Percentiles rank a stretch among this genome's conserved stretches.
Evolutionary conservation across 2,113 vertebrate species (phyloP).

Genomic region (Peromyscus maniculatus): DNA sequence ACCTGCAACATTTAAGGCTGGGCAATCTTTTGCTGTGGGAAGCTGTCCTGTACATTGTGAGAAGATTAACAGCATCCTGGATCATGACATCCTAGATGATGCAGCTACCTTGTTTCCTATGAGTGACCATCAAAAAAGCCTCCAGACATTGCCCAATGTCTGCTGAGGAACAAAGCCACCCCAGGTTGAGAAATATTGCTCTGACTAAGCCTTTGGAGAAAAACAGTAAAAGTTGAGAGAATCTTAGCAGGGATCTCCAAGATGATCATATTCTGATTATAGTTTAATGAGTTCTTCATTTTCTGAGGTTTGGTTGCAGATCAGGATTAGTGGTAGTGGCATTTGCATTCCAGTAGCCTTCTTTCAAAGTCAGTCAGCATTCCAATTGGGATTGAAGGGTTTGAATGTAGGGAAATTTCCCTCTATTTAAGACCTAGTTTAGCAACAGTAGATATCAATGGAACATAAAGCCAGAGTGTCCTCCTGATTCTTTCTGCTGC

Average conservation of each 20-base stretch:
- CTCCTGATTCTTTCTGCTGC: neutral
- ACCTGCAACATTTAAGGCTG: neutral
- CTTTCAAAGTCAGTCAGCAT: slow-evolving; percentile 41
- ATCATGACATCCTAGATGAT: neutral
- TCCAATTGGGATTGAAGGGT: neutral
- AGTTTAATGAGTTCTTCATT: neutral
- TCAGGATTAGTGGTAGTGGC: neutral
- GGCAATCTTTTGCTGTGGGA: neutral
- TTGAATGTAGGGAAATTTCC: neutral
- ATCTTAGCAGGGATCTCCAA: neutral
- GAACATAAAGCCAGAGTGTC: slow-evolving; percentile 33
- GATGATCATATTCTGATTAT: neutral
- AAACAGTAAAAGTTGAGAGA: neutral
- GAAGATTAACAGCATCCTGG: neutral
- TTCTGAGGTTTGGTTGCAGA: slow-evolving; percentile 26
- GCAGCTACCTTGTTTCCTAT: neutral
- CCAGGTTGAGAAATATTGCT: neutral
- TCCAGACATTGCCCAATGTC: neutral
- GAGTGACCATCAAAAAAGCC: neutral
- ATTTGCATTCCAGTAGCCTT: slow-evolving; percentile 31
- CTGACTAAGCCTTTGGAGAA: neutral
- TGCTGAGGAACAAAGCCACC: neutral
- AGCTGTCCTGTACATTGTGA: neutral
- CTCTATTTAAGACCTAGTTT: neutral
- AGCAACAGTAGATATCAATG: neutral